Evolutionary conservation across 2,797 vertebrate genomes (phyloP), one percentile per base, ranked within the genome.

Genomic region (Pseudotriccus pelzelni): DNA sequence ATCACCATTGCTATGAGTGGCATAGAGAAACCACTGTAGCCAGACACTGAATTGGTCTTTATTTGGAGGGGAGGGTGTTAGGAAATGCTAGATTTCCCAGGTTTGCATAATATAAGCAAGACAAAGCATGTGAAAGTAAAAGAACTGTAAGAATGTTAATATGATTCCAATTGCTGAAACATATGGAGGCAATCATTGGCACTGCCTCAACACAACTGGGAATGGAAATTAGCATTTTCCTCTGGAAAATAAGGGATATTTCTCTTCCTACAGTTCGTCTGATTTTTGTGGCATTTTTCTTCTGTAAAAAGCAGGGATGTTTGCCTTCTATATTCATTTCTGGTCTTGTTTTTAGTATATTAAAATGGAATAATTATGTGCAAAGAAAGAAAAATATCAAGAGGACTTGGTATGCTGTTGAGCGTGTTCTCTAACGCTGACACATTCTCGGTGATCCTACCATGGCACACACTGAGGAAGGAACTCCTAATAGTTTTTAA

Each of bases 181-280:
- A 91, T 94, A 89, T 94, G 89, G 92, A 95, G 46, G 66, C 93
- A 93, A 83, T 96, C 56, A 75, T 41, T 94, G 90, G 78, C 84
- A 67, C 32, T 86, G 79, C 67, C 79, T 95, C 69, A 78, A 47
- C 90, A 94, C 92, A 91, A 96, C 92, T 93, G 90, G 92, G 69
- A 93, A 89, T 93, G 84, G 91, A 97, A 95, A 95, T 97, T 93
- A 96, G 37, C 77, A 89, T 97, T 95, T 96, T 79, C 87, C 53
- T 92, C 77, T 92, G 87, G 94, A 74, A 92, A 93, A 84, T 85
- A 84, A 20, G 53, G 32, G 56, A 47, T 80, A 28, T 80, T 67
- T 84, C 50, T 87, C 64, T 83, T 53, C 84, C 36, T 84, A 39
- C 15, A 37, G 69, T 87, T 91, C 77, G 39, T 66, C 52, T 63